A percentile compares a stretch with the other conserved stretches of the same genome.
Conservation (phyloP, 2,888 invertebrate species). For the Autographa pulchrina region DNA sequence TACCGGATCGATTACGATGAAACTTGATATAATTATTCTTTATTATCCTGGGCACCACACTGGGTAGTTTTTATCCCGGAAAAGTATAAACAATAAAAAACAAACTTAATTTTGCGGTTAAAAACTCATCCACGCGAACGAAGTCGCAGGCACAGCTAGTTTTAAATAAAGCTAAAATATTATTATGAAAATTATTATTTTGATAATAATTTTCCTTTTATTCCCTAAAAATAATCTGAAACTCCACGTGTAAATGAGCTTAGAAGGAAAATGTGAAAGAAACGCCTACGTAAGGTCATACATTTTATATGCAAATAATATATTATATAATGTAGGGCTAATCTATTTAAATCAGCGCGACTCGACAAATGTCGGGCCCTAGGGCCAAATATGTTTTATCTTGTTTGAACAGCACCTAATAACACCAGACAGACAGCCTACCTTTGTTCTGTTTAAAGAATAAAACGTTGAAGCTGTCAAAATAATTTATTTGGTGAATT, state of each 20-base stretch:
- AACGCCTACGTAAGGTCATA: conserved; percentile 25
- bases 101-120: too few relatives aligned
- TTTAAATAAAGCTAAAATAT: too few relatives aligned
- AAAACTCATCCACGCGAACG: too few relatives aligned
- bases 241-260: conserved; percentile 30
- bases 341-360: conserved; percentile 57
- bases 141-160: too few relatives aligned
- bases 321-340: conserved; percentile 50
- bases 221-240: conserved; percentile 31
- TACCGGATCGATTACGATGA: too few relatives aligned
- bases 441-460: conserved; percentile 36
- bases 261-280: conserved; percentile 31
- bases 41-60: too few relatives aligned
- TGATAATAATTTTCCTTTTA: too few relatives aligned
- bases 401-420: conserved; percentile 56
- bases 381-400: conserved; percentile 57
- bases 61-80: too few relatives aligned
- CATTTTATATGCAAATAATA: conserved; percentile 53
- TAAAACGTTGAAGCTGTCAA: conserved; percentile 27
- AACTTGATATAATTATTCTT: too few relatives aligned
- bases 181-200: too few relatives aligned
- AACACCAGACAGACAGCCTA: conserved; percentile 22
- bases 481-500: not conserved
- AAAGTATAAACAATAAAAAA: too few relatives aligned
- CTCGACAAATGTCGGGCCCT: conserved; percentile 38